These are phyloP conservation scores for Synanthedon myopaeformis DNA, from an alignment of 2,888 invertebrate species.

Conservation along the genomic window DNA sequence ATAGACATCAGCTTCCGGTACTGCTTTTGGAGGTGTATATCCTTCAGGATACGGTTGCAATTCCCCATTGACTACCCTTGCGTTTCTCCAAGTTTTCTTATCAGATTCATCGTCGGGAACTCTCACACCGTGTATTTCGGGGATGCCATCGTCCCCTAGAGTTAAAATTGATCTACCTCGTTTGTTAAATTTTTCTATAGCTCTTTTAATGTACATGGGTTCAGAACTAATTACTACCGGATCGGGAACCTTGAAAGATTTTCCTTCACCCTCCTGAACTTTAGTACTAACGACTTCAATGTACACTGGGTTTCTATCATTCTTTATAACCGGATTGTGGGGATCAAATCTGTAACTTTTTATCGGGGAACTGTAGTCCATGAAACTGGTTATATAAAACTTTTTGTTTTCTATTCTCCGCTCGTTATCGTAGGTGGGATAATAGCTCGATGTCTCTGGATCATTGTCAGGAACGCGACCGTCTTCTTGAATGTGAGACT, in stretches of 20 bases:
- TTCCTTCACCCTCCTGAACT: slow-evolving; percentile 57
- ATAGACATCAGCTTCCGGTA: slow-evolving; percentile 69
- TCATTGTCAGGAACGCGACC: slow-evolving; percentile 49
- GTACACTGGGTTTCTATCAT: slow-evolving; percentile 69
- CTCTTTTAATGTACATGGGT: slow-evolving; percentile 70
- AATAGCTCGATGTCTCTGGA: slow-evolving; percentile 53
- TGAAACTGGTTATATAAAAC: slow-evolving; percentile 56
- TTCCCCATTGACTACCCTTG: slow-evolving; percentile 87
- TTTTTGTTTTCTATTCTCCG: slow-evolving; percentile 54
- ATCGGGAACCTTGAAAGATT: slow-evolving; percentile 70
- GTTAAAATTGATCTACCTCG: slow-evolving; percentile 75
- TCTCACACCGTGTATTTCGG: slow-evolving; percentile 84
- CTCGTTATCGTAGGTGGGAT: slow-evolving; percentile 59
- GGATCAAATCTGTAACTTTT: slow-evolving; percentile 60
- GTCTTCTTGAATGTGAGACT: slow-evolving; percentile 56
- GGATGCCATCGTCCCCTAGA: slow-evolving; percentile 78
- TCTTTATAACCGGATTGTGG: slow-evolving; percentile 62
- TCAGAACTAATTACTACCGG: slow-evolving; percentile 78
- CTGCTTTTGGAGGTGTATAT: slow-evolving; percentile 73
- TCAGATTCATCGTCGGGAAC: slow-evolving; percentile 88
- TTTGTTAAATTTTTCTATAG: slow-evolving; percentile 67
- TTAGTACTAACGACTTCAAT: slow-evolving; percentile 63
- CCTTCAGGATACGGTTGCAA: slow-evolving; percentile 80
- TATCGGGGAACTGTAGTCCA: slow-evolving; percentile 52
- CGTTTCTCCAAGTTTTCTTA: slow-evolving; percentile 88